phyloP scores from a whole-genome alignment of 2,797 vertebrate genomes.

The Diplodus puntazzo region DNA sequence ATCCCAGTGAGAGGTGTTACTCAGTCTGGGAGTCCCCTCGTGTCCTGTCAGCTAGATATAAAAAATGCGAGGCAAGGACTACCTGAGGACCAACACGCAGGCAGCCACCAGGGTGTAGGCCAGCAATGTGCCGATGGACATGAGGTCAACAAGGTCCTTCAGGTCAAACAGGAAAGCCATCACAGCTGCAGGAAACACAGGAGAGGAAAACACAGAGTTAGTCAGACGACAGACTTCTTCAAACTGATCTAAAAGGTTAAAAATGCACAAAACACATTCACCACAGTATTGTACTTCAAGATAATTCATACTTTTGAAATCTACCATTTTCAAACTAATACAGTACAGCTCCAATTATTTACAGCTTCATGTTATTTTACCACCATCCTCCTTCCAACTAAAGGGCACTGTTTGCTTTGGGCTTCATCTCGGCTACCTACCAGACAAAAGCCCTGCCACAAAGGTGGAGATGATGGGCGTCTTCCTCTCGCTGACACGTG shows the following conservation, averaged over 20 bases:
- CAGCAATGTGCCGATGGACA: slow-evolving; percentile 97
- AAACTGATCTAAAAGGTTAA: neutral
- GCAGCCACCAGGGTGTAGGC: slow-evolving; percentile 97
- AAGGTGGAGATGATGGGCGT: slow-evolving; percentile 78
- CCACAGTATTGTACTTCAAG: neutral
- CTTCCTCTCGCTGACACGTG: slow-evolving; percentile 79
- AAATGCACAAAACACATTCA: neutral
- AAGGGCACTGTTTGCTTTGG: slow-evolving; percentile 46
- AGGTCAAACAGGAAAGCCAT: slow-evolving; percentile 98
- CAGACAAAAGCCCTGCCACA: slow-evolving; percentile 79
- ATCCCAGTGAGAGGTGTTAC: neutral
- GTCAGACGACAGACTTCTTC: neutral
- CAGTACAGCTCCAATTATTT: slow-evolving; percentile 11
- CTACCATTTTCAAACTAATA: neutral
- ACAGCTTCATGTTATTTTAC: slow-evolving; percentile 14
- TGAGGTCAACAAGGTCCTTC: slow-evolving; percentile 96
- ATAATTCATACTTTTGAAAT: neutral
- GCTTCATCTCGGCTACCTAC: slow-evolving; percentile 69
- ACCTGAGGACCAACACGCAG: slow-evolving; percentile 96
- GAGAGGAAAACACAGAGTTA: slow-evolving; percentile 8
- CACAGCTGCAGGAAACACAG: slow-evolving; percentile 84
- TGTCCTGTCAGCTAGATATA: neutral
- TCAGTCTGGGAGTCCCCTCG: neutral
- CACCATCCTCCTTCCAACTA: slow-evolving; percentile 57
- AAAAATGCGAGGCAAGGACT: slow-evolving; percentile 39